A percentile compares a stretch with the other conserved stretches of the same genome.
Conservation (phyloP, 1,140 invertebrate genomes). For the Ips nitidus region DNA sequence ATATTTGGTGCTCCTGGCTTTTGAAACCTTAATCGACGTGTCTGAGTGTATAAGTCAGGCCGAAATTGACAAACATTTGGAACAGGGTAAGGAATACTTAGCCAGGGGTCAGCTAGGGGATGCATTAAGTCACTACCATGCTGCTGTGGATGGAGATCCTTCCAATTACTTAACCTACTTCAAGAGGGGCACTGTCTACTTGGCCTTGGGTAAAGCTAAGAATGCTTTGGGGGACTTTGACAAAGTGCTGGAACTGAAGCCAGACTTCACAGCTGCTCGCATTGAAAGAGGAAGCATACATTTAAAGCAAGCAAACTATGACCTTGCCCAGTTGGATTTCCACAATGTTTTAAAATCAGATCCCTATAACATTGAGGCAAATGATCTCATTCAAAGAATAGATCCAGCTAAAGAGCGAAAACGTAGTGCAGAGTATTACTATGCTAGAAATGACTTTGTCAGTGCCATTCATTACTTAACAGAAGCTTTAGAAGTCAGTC, state of each 20-base stretch:
- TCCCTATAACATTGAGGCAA: constrained; percentile 76
- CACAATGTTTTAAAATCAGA: constrained; percentile 75
- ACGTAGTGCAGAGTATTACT: constrained; percentile 66
- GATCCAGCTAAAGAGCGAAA: constrained; percentile 67
- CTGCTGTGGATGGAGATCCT: constrained; percentile 95
- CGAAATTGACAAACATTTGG: constrained; percentile 90
- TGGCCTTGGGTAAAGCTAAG: constrained; percentile 94
- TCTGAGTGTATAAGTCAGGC: constrained; percentile 64
- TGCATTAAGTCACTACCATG: constrained; percentile 96
- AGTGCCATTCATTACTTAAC: constrained; percentile 72
- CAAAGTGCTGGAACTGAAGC: constrained; percentile 88
- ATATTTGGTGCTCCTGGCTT: constrained; percentile 40
- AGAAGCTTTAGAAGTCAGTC: constrained; percentile 80
- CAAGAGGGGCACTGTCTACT: constrained; percentile 93
- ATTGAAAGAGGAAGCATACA: constrained; percentile 85
- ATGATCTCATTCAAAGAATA: constrained; percentile 65
- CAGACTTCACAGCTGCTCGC: constrained; percentile 89
- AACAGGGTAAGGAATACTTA: constrained; percentile 88
- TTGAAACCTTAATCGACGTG: constrained; percentile 53
- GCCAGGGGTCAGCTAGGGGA: constrained; percentile 91
- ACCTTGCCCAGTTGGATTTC: constrained; percentile 81
- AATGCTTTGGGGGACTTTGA: constrained; percentile 93
- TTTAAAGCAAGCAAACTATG: constrained; percentile 85
- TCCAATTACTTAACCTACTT: constrained; percentile 95
- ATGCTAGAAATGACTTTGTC: constrained; percentile 66